These are phyloP conservation scores for Alviniconcha marisindica DNA, from an alignment of 1,140 invertebrate species.

Conservation along the genomic window DNA sequence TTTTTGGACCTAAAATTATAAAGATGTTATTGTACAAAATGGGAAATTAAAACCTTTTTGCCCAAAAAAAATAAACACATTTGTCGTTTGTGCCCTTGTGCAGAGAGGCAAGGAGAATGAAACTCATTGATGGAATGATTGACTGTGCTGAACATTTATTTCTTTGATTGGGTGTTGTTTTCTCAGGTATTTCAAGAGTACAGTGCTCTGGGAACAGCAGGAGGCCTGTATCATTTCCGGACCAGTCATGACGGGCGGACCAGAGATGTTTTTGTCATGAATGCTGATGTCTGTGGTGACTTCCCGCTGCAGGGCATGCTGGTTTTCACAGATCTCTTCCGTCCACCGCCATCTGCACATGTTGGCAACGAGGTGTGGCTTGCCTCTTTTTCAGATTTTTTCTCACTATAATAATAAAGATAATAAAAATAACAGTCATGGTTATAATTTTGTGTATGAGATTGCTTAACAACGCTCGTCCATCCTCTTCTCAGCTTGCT, in stretches of 20 bases:
- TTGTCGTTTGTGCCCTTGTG: too few relatives aligned
- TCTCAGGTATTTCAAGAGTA: constrained; percentile 95
- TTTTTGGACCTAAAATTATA: too few relatives aligned
- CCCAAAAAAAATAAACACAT: too few relatives aligned
- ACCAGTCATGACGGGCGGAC: constrained; percentile 93
- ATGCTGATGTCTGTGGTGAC: constrained; percentile 98
- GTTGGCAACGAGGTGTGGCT: constrained; percentile 77
- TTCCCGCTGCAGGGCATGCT: constrained; percentile 94
- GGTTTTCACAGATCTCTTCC: constrained; percentile 82
- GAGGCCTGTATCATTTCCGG: constrained; percentile 98
- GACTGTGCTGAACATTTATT: neutral
- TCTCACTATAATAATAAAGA: too few relatives aligned
- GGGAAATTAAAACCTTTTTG: too few relatives aligned
- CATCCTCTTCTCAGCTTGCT: too few relatives aligned
- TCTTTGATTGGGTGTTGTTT: neutral
- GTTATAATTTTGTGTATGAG: too few relatives aligned
- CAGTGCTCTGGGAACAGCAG: constrained; percentile 94
- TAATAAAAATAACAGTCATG: too few relatives aligned
- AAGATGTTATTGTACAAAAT: too few relatives aligned
- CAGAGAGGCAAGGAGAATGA: too few relatives aligned
- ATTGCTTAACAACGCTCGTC: too few relatives aligned
- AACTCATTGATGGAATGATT: neutral
- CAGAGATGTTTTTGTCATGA: constrained; percentile 96
- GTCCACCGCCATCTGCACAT: constrained; percentile 75
- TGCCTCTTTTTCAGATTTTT: too few relatives aligned